Base-by-base conservation (phyloP, 2,113 vertebrate species). In the Anhinga anhinga region DNA sequence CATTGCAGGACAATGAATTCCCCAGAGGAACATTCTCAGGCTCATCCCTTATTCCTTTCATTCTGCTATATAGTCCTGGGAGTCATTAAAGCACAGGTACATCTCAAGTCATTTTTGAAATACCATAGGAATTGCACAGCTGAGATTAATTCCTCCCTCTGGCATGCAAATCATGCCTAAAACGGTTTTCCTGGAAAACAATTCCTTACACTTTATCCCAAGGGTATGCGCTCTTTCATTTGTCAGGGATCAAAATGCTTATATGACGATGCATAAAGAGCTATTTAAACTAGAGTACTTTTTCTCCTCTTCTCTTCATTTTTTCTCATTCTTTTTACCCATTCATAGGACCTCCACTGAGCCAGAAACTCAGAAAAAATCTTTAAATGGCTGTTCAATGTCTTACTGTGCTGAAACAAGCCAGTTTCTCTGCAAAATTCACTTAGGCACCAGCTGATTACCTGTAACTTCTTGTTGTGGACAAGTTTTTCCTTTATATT, bases 121-220 rank as follows among this genome's bases (percentile, higher is more conserved):
- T 93, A 76, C 93, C 93, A 72, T 36, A 89, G 77, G 80, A 94
- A 79, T 91, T 79, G 81, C 77, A 85, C 83, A 76, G 66, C 77
- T 65, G 83, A 95, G 80, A 95, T 95, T 78, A 49, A 40, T 86
- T 92, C 52, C 83, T 61, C 65, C 49, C 49, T 56, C 61, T 67
- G 61, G 88, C 52, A 91, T 71, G 83, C 88, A 95, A 95, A 95
- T 86, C 49, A 69, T 20, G 49, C 66, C 29, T 90, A 63, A 89
- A 93, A 94, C 47, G 20, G 16, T 76, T 69, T 83, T 79, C 86
- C 83, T 76, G 73, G 56, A 82, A 95, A 96, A 95, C 74, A 93
- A 89, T 97, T 91, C 94, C 86, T 93, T 82, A 45, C 82, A 67
- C 90, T 81, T 73, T 94, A 92, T 56, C 92, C 82, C 86, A 76